Evolutionary conservation across 2,888 invertebrate genomes (phyloP).

Genomic region (Synergus umbraculus): DNA sequence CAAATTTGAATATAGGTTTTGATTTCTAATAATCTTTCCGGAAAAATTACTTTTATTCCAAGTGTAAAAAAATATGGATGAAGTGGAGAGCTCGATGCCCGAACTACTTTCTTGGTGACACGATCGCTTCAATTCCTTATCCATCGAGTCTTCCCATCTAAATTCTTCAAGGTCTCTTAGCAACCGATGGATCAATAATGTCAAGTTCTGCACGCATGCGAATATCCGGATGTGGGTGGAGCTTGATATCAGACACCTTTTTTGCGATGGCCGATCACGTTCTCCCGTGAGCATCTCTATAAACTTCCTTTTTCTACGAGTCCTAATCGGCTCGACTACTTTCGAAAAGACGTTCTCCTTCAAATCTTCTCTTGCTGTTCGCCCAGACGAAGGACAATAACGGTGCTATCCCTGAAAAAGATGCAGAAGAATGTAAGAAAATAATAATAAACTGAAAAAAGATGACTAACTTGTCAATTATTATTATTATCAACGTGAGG

Average conservation of each 20-base stretch:
- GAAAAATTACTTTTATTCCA: background rate
- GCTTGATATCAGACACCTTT: slow-evolving; percentile 43
- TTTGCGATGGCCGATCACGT: slow-evolving; percentile 22
- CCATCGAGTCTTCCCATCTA: slow-evolving; percentile 11
- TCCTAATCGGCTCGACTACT: slow-evolving; percentile 20
- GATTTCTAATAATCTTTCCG: background rate
- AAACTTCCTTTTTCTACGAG: slow-evolving; percentile 15
- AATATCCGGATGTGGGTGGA: slow-evolving; percentile 62
- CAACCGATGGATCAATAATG: slow-evolving; percentile 57
- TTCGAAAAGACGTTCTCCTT: slow-evolving; percentile 41
- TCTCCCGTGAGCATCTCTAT: slow-evolving; percentile 9
- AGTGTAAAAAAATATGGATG: background rate
- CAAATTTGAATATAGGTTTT: background rate
- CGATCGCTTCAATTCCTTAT: slow-evolving; percentile 30
- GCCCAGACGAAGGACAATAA: slow-evolving; percentile 38
- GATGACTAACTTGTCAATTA: slow-evolving; percentile 21
- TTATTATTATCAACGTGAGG: background rate
- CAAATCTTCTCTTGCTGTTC: slow-evolving; percentile 39
- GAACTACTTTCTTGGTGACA: slow-evolving; percentile 18
- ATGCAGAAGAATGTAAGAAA: slow-evolving; percentile 27
- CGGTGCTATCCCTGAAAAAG: slow-evolving; percentile 38
- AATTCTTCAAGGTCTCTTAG: slow-evolving; percentile 30
- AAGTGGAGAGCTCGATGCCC: slow-evolving; percentile 58
- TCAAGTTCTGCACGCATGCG: slow-evolving; percentile 59
- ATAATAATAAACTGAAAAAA: background rate